These are phyloP conservation scores for Meriones unguiculatus DNA, from an alignment of 2,113 vertebrate species.

Conservation along the genomic window DNA sequence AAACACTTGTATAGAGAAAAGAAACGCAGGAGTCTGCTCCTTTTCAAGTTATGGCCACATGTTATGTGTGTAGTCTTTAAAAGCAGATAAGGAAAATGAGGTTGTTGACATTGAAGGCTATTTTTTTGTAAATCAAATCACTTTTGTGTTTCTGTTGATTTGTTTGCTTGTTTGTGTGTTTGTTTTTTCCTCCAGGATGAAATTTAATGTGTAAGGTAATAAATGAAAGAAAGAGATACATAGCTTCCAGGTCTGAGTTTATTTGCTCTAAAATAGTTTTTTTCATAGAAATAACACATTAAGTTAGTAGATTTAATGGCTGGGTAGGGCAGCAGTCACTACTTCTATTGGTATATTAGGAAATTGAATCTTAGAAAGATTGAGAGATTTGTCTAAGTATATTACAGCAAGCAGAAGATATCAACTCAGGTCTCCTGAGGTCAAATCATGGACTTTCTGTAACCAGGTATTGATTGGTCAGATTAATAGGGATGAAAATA, in stretches of 20 bases:
- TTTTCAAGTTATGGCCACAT: not conserved
- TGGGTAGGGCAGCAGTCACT: too few relatives aligned
- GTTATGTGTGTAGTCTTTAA: not conserved
- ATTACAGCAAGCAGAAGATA: not conserved
- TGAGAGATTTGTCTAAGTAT: not conserved
- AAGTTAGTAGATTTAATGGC: not conserved
- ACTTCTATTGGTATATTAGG: not conserved
- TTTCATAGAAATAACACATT: not conserved
- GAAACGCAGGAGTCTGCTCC: not conserved
- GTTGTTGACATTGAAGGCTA: not conserved
- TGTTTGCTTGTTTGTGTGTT: fast-evolving
- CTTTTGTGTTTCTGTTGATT: not conserved
- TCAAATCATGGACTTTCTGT: not conserved
- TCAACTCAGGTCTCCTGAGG: not conserved
- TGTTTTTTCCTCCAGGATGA: not conserved
- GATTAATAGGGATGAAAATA: conserved; percentile 1
- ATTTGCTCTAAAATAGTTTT: not conserved
- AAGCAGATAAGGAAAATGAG: not conserved
- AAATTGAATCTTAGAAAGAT: not conserved
- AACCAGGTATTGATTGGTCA: not conserved
- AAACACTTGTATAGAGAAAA: not conserved
- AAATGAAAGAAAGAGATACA: not conserved
- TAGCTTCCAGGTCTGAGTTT: not conserved
- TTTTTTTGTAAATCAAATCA: not conserved
- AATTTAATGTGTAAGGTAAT: not conserved